Percentiles rank a stretch among this genome's conserved stretches.
Evolutionary conservation across 92 coral and sea anemone species (phyloP).

Genomic region (Siderastrea siderea): DNA sequence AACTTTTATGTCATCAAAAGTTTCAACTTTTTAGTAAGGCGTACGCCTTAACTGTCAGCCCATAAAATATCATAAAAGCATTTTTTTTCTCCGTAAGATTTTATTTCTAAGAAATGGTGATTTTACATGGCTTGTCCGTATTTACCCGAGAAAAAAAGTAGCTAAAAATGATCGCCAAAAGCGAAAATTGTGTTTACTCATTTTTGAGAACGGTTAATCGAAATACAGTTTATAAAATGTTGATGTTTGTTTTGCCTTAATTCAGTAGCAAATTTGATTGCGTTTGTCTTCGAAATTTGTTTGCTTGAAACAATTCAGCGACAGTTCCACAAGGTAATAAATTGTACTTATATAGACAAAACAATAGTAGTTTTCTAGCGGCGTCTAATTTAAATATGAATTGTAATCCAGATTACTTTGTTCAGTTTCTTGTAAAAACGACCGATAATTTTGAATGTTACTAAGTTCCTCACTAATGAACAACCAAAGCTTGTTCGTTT

Average conservation of each 20-base stretch:
- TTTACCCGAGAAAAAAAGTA: no score
- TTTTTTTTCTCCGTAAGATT: no score
- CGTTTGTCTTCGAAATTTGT: not conserved
- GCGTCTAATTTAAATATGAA: not conserved
- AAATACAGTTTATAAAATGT: not conserved
- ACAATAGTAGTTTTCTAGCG: not conserved
- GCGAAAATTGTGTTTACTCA: no score
- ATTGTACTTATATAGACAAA: not conserved
- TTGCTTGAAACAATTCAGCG: not conserved
- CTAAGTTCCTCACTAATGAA: no score
- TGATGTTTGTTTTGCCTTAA: not conserved
- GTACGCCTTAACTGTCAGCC: no score
- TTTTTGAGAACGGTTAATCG: no score
- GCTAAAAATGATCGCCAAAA: no score
- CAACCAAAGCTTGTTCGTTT: not conserved
- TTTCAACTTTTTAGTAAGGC: no score
- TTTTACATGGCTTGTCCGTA: no score
- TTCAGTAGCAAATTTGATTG: conserved; percentile 1
- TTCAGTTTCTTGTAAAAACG: not conserved
- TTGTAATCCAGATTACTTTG: not conserved
- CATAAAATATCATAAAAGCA: no score
- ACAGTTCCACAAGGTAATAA: not conserved
- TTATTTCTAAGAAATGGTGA: no score
- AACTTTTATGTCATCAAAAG: no score
- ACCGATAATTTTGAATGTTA: not conserved